These are phyloP conservation scores for Pitangus sulphuratus DNA, from an alignment of 2,797 vertebrate genomes.

Conservation along the genomic window DNA sequence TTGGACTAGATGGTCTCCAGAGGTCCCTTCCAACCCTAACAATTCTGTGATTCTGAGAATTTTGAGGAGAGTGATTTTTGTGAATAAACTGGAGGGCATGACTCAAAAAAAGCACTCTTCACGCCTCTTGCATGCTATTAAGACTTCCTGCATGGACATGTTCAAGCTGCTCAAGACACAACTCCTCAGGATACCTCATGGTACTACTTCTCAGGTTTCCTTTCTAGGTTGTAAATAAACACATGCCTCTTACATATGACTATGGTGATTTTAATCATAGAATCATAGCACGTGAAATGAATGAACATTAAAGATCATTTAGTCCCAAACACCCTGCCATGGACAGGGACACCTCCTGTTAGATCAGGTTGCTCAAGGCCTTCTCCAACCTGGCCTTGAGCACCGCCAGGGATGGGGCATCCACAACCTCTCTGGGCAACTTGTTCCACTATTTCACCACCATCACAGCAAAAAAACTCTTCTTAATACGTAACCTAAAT, in stretches of 20 bases:
- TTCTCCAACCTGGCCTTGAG: neutral
- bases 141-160: too few relatives aligned
- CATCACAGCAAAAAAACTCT: neutral
- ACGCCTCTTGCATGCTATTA: too few relatives aligned
- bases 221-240: neutral
- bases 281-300: neutral
- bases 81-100: accelerated
- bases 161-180: accelerated
- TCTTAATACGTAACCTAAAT: neutral
- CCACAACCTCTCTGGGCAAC: neutral
- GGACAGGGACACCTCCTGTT: neutral
- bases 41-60: neutral
- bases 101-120: neutral
- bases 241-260: accelerated
- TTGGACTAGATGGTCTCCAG: too few relatives aligned
- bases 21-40: neutral
- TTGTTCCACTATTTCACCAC: neutral
- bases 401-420: neutral
- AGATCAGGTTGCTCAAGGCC: neutral
- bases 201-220: too few relatives aligned
- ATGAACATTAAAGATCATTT: neutral
- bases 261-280: neutral
- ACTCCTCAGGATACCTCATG: neutral
- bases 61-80: neutral
- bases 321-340: accelerated